phyloP scores from a whole-genome alignment of 2,113 vertebrate genomes.

The Etia nguti region DNA sequence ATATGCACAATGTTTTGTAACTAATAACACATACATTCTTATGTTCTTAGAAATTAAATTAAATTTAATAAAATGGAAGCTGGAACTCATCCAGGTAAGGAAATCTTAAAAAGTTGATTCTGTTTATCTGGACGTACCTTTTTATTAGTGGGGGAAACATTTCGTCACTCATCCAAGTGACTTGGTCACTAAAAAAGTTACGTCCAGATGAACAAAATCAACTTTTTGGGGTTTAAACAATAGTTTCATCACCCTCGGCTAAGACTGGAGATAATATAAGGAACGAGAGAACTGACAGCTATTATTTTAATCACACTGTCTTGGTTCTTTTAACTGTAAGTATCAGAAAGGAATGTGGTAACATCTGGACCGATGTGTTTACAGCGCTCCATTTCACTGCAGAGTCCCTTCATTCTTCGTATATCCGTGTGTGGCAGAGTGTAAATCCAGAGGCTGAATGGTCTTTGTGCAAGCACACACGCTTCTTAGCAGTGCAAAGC shows the following conservation, averaged over 20 bases:
- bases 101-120: background rate
- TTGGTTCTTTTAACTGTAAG: background rate
- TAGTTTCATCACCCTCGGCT: background rate
- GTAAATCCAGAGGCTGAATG: background rate
- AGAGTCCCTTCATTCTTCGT: background rate
- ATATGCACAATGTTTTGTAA: background rate
- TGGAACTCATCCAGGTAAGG: background rate
- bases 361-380: background rate
- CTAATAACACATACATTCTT: background rate
- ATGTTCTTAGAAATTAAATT: background rate
- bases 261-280: background rate
- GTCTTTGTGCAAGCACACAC: background rate
- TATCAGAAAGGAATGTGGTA: background rate
- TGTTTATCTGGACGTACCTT: background rate
- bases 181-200: background rate
- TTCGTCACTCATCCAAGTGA: background rate
- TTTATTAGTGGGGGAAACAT: background rate
- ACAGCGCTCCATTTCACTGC: background rate
- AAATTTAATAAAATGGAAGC: background rate
- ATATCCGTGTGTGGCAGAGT: background rate
- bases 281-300: background rate
- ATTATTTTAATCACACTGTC: background rate
- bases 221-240: background rate
- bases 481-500: background rate
- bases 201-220: background rate